Evolutionary conservation across 2,797 vertebrate species (phyloP).

Genomic region (Thamnophis elegans): DNA sequence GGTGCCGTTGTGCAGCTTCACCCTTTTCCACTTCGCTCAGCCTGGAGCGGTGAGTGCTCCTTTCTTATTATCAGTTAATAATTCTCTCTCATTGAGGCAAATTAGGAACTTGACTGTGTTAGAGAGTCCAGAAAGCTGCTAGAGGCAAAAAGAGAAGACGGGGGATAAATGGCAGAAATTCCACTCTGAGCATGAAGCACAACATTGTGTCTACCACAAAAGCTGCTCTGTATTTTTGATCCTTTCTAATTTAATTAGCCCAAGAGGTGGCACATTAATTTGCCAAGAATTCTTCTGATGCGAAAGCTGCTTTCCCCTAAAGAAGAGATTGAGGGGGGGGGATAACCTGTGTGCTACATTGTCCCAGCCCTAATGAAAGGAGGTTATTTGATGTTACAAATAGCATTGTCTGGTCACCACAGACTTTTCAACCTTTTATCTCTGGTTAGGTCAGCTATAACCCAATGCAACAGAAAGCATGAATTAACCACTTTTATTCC

Average conservation of each 20-base stretch:
- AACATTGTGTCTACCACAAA: constrained; percentile 99
- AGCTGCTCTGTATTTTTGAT: constrained; percentile 98
- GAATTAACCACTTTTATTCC: constrained; percentile 79
- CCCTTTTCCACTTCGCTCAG: constrained; percentile 76
- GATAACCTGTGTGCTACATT: constrained; percentile 87
- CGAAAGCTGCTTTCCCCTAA: constrained; percentile 90
- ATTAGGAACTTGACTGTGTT: constrained; percentile 98
- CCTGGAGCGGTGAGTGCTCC: constrained; percentile 83
- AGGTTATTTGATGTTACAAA: constrained; percentile 83
- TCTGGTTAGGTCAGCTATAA: constrained; percentile 79
- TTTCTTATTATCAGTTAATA: constrained; percentile 99
- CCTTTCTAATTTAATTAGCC: constrained; percentile 99
- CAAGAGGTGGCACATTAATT: constrained; percentile 99
- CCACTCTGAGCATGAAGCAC: constrained; percentile 96
- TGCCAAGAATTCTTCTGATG: constrained; percentile 99
- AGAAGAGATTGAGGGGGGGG: constrained; percentile 70
- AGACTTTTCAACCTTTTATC: constrained; percentile 85
- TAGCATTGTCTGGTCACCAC: constrained; percentile 80
- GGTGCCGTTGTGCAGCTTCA: constrained; percentile 80
- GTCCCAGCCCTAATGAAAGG: constrained; percentile 80
- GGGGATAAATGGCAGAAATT: constrained; percentile 96
- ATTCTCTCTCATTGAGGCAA: constrained; percentile 98
- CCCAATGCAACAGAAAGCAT: constrained; percentile 73
- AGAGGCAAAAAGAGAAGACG: constrained; percentile 79
- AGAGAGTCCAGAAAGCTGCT: constrained; percentile 90